These are phyloP conservation scores for Drosophila novamexicana DNA, from an alignment of 1,140 invertebrate genomes.

Conservation along the genomic window DNA sequence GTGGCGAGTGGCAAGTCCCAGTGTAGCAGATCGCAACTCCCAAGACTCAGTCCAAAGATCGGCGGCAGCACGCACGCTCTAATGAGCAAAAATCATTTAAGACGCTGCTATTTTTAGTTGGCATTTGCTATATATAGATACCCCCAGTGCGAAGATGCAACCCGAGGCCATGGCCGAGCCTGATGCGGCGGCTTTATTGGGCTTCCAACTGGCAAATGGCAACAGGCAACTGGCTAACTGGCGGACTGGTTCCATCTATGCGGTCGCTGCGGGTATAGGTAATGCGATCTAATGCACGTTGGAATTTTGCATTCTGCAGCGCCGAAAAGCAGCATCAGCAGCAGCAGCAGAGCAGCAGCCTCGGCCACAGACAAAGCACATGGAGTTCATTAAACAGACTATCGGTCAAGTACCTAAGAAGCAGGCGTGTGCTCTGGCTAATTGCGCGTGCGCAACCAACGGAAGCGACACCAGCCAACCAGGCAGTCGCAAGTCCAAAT, in stretches of 20 bases:
- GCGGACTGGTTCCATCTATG: slow-evolving; percentile 52
- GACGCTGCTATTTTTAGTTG: slow-evolving; percentile 77
- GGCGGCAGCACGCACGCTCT: slow-evolving; percentile 74
- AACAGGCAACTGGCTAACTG: slow-evolving; percentile 27
- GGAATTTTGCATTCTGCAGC: slow-evolving; percentile 58
- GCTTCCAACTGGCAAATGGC: slow-evolving; percentile 63
- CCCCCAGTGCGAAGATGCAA: slow-evolving; percentile 27
- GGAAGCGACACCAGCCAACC: slow-evolving; percentile 53
- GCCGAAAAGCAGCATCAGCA: slow-evolving; percentile 34
- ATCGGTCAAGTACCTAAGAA: slow-evolving; percentile 73
- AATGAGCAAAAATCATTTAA: slow-evolving; percentile 83
- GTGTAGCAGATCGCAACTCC: slow-evolving; percentile 6
- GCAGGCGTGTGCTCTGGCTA: slow-evolving; percentile 66
- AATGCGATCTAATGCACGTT: slow-evolving; percentile 71
- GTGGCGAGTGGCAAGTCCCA: slow-evolving; percentile 37
- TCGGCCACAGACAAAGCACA: slow-evolving; percentile 7
- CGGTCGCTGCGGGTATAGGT: slow-evolving; percentile 38
- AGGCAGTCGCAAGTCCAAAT: slow-evolving; percentile 2
- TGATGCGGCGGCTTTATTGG: slow-evolving; percentile 62
- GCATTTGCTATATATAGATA: slow-evolving; percentile 77
- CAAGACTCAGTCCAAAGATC: slow-evolving; percentile 37
- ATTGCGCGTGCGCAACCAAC: slow-evolving; percentile 78
- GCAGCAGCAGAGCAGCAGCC: slow-evolving; percentile 6
- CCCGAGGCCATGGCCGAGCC: slow-evolving; percentile 37
- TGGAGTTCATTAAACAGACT: slow-evolving; percentile 55